Percentiles rank a stretch among this genome's conserved stretches.
These are phyloP conservation scores for Poecile montanus DNA, from an alignment of 2,797 vertebrate species.

Conservation along the genomic window DNA sequence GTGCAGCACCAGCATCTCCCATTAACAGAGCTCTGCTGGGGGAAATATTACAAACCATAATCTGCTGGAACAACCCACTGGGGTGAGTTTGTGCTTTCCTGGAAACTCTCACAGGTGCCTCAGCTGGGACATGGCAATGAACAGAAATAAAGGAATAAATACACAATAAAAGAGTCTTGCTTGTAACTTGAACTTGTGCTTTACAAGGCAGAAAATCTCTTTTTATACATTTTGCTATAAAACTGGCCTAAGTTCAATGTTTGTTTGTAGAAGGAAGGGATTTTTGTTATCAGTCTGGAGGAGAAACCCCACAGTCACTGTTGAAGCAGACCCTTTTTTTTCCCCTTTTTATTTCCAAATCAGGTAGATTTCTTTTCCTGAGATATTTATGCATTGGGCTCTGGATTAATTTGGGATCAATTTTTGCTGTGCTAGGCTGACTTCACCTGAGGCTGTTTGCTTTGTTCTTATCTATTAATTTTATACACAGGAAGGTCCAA, in stretches of 20 bases:
- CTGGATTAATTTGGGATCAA: neutral
- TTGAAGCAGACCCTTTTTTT: neutral
- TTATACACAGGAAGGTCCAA: neutral
- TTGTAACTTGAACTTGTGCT: neutral
- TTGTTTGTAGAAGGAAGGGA: neutral
- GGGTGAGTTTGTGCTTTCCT: neutral
- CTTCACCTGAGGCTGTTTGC: neutral
- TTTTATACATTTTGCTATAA: neutral
- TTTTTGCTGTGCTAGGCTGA: neutral
- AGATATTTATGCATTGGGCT: neutral
- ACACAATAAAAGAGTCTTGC: neutral
- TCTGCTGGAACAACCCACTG: conserved; percentile 4
- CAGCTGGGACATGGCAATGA: neutral
- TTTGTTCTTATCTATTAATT: neutral
- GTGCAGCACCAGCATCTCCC: neutral
- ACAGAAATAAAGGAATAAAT: neutral
- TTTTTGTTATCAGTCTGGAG: neutral
- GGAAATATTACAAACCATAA: neutral
- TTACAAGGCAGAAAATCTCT: neutral
- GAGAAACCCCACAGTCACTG: neutral
- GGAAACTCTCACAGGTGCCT: neutral
- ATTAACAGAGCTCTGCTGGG: neutral
- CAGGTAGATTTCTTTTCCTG: neutral
- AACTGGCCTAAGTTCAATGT: neutral
- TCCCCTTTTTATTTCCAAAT: neutral